Conservation (phyloP, 2,797 vertebrate species). For the Tarsius wallacei region DNA sequence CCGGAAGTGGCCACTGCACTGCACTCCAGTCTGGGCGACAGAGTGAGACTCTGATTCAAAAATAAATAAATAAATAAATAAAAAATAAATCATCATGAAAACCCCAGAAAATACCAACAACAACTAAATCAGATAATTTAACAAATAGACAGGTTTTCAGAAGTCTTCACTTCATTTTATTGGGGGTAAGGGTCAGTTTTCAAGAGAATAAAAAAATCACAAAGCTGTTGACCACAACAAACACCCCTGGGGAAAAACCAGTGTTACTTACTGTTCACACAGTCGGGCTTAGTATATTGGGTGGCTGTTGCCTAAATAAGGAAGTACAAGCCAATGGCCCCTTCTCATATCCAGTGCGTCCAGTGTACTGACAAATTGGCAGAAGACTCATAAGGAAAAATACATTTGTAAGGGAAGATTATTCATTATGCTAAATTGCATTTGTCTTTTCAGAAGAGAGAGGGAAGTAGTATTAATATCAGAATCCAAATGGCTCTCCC, state of each 20-base stretch:
- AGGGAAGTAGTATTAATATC: slow-evolving; percentile 68
- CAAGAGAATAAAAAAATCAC: background rate
- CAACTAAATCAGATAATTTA: background rate
- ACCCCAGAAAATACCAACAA: background rate
- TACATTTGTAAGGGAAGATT: background rate
- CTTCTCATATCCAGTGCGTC: background rate
- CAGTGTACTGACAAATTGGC: background rate
- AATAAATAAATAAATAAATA: too few relatives aligned
- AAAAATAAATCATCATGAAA: background rate
- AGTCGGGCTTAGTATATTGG: background rate
- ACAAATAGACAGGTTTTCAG: background rate
- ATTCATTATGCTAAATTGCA: slow-evolving; percentile 70
- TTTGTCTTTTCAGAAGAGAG: background rate
- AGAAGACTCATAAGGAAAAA: background rate
- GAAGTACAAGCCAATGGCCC: accelerated
- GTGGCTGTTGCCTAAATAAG: background rate
- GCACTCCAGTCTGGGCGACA: too few relatives aligned
- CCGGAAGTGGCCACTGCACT: too few relatives aligned
- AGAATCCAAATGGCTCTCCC: slow-evolving; percentile 62
- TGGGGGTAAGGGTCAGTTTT: background rate
- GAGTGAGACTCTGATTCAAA: too few relatives aligned
- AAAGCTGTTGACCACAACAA: background rate
- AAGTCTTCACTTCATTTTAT: background rate
- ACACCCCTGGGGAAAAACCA: accelerated
- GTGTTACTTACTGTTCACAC: background rate